phyloP scores from a whole-genome alignment of 2,888 invertebrate species.

The Drosophila subquinaria region DNA sequence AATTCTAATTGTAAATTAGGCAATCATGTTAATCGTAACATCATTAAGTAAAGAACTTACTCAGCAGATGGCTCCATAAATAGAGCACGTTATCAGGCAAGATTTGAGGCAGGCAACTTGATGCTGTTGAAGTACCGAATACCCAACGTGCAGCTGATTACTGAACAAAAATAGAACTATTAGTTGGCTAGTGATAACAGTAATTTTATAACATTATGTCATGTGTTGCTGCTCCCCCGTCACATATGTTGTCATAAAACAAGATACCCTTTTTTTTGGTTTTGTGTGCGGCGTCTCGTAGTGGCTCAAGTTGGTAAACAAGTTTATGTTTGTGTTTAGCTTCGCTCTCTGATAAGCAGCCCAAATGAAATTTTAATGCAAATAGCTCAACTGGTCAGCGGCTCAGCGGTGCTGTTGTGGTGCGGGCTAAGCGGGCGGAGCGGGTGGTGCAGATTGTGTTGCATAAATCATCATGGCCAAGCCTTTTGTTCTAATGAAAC shows the following conservation, averaged over 20 bases:
- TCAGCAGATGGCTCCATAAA: not conserved
- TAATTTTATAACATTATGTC: slow-evolving; percentile 19
- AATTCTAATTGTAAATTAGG: not conserved
- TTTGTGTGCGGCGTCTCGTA: not conserved
- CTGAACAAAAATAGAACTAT: slow-evolving; percentile 7
- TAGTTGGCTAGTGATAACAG: slow-evolving; percentile 2
- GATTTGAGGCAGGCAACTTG: too few relatives aligned
- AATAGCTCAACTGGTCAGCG: slow-evolving; percentile 62
- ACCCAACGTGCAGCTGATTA: not conserved
- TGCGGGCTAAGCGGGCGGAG: not conserved
- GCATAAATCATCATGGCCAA: slow-evolving; percentile 72
- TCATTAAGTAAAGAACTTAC: not conserved
- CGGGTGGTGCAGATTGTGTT: slow-evolving; percentile 32
- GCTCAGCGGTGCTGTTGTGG: not conserved
- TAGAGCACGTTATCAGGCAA: not conserved
- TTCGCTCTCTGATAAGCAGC: slow-evolving; percentile 47
- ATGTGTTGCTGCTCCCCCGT: slow-evolving; percentile 2
- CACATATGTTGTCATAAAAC: slow-evolving; percentile 12
- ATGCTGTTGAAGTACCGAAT: not conserved
- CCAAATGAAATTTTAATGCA: slow-evolving; percentile 73
- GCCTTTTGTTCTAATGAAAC: slow-evolving; percentile 62
- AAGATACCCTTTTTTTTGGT: slow-evolving; percentile 9
- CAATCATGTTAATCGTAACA: not conserved
- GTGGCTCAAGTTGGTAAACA: slow-evolving; percentile 36
- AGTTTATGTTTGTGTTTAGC: slow-evolving; percentile 36